phyloP scores from a whole-genome alignment of 2,797 vertebrate species.

The Phoeniculus purpureus region DNA sequence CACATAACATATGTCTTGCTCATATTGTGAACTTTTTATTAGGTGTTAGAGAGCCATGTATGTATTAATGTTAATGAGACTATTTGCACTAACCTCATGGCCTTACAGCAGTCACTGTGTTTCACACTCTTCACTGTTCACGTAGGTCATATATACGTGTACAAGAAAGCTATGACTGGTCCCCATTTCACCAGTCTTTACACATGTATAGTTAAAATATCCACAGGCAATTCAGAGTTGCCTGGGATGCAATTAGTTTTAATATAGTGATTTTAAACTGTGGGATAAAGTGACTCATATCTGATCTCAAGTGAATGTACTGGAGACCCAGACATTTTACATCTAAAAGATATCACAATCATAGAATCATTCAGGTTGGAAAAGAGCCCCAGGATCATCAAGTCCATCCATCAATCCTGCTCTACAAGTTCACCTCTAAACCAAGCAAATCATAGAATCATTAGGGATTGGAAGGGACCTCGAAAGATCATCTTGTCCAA shows the following conservation, averaged over 20 bases:
- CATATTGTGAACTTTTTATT: too few relatives aligned
- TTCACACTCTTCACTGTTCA: not conserved
- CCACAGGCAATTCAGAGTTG: not conserved
- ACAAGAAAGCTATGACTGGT: not conserved
- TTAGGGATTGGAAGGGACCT: too few relatives aligned
- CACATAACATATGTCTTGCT: too few relatives aligned
- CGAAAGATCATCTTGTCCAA: too few relatives aligned
- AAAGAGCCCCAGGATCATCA: too few relatives aligned
- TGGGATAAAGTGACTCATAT: not conserved
- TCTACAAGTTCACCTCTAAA: not conserved
- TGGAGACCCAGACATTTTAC: not conserved
- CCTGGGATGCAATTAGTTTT: not conserved
- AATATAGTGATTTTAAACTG: not conserved
- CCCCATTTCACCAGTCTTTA: not conserved
- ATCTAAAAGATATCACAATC: not conserved
- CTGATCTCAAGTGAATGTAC: not conserved
- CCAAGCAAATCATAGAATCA: not conserved
- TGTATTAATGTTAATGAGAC: constrained; percentile 22
- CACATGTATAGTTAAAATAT: not conserved
- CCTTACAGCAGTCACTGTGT: not conserved
- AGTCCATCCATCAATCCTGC: too few relatives aligned
- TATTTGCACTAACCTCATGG: not conserved
- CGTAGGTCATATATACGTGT: not conserved
- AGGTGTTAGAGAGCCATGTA: constrained; percentile 33
- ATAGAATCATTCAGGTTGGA: too few relatives aligned